Evolutionary conservation across 2,113 vertebrate species (phyloP).

Genomic region (Okapia johnstoni): DNA sequence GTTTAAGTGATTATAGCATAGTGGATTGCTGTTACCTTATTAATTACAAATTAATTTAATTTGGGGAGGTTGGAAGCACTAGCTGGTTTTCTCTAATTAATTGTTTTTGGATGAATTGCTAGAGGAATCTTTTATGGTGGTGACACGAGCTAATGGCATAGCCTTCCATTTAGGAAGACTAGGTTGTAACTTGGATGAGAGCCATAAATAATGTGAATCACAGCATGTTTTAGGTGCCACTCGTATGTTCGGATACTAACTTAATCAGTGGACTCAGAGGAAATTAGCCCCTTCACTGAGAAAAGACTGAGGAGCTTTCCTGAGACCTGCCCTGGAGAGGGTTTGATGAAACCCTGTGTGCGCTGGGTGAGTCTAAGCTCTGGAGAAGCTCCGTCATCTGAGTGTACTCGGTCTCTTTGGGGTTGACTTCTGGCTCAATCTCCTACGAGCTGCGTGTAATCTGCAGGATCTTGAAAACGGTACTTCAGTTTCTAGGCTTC

Average conservation of each 20-base stretch:
- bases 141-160: background rate
- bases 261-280: background rate
- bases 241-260: background rate
- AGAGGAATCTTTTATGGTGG: slow-evolving; percentile 19
- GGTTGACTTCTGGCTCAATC: background rate
- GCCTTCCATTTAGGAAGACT: background rate
- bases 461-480: background rate
- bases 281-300: background rate
- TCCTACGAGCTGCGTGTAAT: background rate
- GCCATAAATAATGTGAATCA: background rate
- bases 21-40: slow-evolving; percentile 40
- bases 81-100: slow-evolving; percentile 60
- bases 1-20: slow-evolving; percentile 63
- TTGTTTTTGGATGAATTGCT: slow-evolving; percentile 47
- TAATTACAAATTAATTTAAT: slow-evolving; percentile 69
- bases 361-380: background rate
- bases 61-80: slow-evolving; percentile 50
- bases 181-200: slow-evolving; percentile 3
- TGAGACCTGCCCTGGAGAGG: background rate
- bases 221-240: background rate
- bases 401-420: background rate
- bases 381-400: background rate
- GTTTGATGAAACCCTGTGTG: background rate
- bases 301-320: background rate
- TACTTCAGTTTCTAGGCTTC: background rate